Conservation (phyloP, 2,113 vertebrate genomes). For the Herpailurus yagouaroundi region DNA sequence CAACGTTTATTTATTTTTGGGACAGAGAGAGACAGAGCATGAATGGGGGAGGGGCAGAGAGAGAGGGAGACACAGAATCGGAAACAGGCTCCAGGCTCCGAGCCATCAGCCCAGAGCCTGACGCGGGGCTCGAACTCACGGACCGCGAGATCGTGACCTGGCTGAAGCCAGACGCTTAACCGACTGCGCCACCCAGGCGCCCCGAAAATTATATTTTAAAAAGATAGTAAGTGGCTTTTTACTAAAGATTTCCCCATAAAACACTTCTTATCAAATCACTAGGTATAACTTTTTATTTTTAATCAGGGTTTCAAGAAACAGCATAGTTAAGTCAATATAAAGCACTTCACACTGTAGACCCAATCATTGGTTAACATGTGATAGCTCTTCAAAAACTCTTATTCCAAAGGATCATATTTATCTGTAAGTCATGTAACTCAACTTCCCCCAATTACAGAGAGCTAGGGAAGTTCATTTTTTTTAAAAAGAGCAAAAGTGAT, state of each 20-base stretch:
- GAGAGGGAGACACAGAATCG: too few relatives aligned
- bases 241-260: neutral
- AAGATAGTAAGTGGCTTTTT: neutral
- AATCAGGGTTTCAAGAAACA: neutral
- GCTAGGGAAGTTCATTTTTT: neutral
- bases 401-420: neutral
- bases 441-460: neutral
- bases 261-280: neutral
- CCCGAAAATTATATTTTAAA: conserved; percentile 40
- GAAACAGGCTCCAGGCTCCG: too few relatives aligned
- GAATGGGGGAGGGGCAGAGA: too few relatives aligned
- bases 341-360: neutral
- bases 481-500: neutral
- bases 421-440: neutral
- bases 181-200: too few relatives aligned
- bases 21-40: too few relatives aligned
- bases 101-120: too few relatives aligned
- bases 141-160: too few relatives aligned
- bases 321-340: neutral
- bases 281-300: neutral
- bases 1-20: too few relatives aligned
- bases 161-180: too few relatives aligned
- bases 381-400: neutral
- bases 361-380: neutral
- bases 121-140: too few relatives aligned